Evolutionary conservation across 2,797 vertebrate species (phyloP).

Genomic region (Hyperoplus immaculatus): DNA sequence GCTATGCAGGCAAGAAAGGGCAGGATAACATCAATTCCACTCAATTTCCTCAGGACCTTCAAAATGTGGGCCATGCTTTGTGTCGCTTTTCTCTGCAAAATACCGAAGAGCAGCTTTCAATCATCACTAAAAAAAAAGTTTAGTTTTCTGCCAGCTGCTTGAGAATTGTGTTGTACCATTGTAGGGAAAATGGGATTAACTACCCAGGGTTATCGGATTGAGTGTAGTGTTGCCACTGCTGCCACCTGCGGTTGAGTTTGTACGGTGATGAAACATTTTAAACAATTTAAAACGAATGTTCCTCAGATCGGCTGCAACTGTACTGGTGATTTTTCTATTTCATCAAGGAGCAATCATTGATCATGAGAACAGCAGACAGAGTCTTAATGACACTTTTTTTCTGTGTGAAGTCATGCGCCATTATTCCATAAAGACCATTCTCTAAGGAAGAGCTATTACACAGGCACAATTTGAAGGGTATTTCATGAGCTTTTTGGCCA

Average conservation of each 20-base stretch:
- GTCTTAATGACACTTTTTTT: constrained; percentile 28
- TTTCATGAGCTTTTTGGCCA: constrained; percentile 42
- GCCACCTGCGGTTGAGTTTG: constrained; percentile 10
- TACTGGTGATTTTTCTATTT: constrained; percentile 28
- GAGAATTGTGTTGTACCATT: constrained; percentile 12
- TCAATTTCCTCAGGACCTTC: constrained; percentile 69
- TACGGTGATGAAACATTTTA: constrained; percentile 4
- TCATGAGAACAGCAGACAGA: constrained; percentile 29
- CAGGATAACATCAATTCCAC: constrained; percentile 68
- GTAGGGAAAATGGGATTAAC: constrained; percentile 33
- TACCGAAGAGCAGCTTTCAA: constrained; percentile 51
- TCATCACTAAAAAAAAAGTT: constrained; percentile 33
- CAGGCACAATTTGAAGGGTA: constrained; percentile 25
- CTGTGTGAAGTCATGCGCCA: constrained; percentile 19
- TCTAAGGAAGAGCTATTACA: constrained; percentile 32
- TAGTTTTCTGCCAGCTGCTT: constrained; percentile 19
- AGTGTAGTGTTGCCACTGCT: constrained; percentile 1
- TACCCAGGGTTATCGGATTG: constrained; percentile 29
- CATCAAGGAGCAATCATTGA: constrained; percentile 36
- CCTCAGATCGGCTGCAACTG: constrained; percentile 10
- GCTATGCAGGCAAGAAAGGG: constrained; percentile 38
- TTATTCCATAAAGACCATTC: constrained; percentile 45
- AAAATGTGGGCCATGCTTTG: constrained; percentile 56
- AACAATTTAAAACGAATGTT: constrained; percentile 27
- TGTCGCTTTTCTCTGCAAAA: constrained; percentile 47